Evolutionary conservation across 2,797 vertebrate species (phyloP), one percentile per base, ranked within the genome.

Genomic region (Microhierax caerulescens): DNA sequence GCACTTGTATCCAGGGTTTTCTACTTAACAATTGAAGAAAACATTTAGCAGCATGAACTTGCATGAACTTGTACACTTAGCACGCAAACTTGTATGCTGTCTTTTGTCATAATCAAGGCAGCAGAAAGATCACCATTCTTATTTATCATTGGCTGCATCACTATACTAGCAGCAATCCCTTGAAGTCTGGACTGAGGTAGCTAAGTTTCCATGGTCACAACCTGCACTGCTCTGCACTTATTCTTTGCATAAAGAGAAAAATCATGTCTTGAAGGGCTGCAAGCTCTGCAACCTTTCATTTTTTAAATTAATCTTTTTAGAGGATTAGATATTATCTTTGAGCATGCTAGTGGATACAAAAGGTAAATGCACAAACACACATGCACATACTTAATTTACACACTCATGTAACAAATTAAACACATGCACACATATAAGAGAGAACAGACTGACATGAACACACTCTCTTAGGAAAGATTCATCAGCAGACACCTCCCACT

Each of bases 401-500:
- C 4, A 5, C 3, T 32, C 39, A 11, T 10, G 67, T 16, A 79
- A 61, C 50, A 81, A 43, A 87, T 57, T 12, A 85, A 90, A 67
- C 24, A 9, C 41, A 72, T 11, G 39, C 45, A 54, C 19, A 45
- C 32, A 47, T 20, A 19, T 36, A 48, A 76, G 41, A 73, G 57
- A 79, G 43, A 90, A 61, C 65, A 79, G 74, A 79, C 65, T 21
- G 32, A 91, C 61, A 78, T 0, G 7, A 96, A 80, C 57, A 69
- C 28, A 8, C 63, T 75, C 74, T 51, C 91, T 93, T n/a, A 27
- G 37, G 85, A 51, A 57, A 91, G 83, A 92, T 85, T 88, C 59
- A 24, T 47, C 93, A 90, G 80, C 85, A 92, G 90, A 79, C 73
- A 85, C 93, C 85, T 94, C 93, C 87, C 79, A 93, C 87, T 65